Percentiles rank a stretch among this genome's conserved stretches.
phyloP scores from a whole-genome alignment of 2,797 vertebrate species.

The Enteromius treurensis region DNA sequence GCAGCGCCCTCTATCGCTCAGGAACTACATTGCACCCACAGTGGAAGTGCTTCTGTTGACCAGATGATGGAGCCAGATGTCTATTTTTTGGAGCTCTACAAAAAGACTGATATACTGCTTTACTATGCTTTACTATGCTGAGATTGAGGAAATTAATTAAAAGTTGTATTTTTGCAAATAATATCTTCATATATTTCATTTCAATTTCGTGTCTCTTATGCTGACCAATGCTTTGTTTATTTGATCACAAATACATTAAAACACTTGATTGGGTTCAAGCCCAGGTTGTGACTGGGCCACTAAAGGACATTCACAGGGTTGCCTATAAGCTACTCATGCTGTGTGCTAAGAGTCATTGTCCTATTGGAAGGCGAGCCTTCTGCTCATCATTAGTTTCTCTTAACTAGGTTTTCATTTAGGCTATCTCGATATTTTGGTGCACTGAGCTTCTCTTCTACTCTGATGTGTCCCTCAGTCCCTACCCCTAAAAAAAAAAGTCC shows the following conservation, averaged over 20 bases:
- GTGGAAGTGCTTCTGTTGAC: not conserved
- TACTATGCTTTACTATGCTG: not conserved
- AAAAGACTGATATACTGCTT: not conserved
- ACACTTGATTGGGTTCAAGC: not conserved
- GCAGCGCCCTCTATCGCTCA: not conserved
- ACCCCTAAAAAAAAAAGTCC: too few species aligned
- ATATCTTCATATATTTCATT: not conserved
- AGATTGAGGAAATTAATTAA: not conserved
- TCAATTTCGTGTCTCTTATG: not conserved
- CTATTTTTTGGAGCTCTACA: not conserved
- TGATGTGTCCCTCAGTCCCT: too few species aligned
- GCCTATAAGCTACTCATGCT: too few species aligned
- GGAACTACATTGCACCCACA: not conserved
- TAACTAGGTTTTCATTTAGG: too few species aligned
- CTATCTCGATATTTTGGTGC: too few species aligned
- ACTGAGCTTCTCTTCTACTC: too few species aligned
- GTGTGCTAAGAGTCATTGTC: too few species aligned
- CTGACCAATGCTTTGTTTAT: not conserved
- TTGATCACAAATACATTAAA: not conserved
- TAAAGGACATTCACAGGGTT: too few species aligned
- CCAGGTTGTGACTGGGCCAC: too few species aligned
- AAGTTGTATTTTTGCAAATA: too few species aligned
- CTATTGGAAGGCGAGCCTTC: too few species aligned
- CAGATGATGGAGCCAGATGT: conserved; percentile 25
- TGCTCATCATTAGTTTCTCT: too few species aligned